Base-by-base conservation (phyloP, 1,140 invertebrate species). In the Acromyrmex heyeri region DNA sequence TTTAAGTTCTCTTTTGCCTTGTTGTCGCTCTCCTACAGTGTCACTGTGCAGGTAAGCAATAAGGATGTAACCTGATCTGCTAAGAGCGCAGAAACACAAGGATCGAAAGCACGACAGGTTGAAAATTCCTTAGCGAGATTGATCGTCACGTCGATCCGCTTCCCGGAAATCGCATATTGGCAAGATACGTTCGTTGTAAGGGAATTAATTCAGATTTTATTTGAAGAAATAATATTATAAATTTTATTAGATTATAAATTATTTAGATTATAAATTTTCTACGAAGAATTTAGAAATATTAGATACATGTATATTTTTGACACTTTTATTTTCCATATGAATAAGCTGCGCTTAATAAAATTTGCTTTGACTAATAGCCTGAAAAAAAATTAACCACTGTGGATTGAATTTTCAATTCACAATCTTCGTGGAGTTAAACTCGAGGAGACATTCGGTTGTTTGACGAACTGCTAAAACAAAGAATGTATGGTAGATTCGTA, bases 31-130 rank as follows among this genome's bases (percentile, higher is more conserved):
- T 73, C 57, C 21, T 64, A 78, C 30, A 64, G 27, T 85, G 72
- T 59, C 53, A 30, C 34, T 87, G 87, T 76, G 86, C 78, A 82
- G 86, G 81, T 79, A 86, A 86, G 92, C 94, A 94, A 94, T 94
- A 93, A 93, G 94, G 93, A 93, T 93, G 94, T 95, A 95, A 95
- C 93, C 90, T 65, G 94, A 95, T 72, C 48, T 67, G 34, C 48
- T 78, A 82, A 64, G 72, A 87, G 44, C 67, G 53, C 79, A 75
- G 77, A 91, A 61, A 83, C 72, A 67, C 73, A 78, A 62, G 69
- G 75, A 70, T 76, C 30, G 88, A 77, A 55, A 69, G 0, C 57
- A 79, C 86, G 77, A 89, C 70, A 86, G 86, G 50, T 77, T 83
- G 69, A 88, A 88, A 88, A 88, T 90, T 85, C 89, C 78, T 72